Base-by-base conservation (phyloP, 1,140 invertebrate genomes). In the Lepidurus arcticus region DNA sequence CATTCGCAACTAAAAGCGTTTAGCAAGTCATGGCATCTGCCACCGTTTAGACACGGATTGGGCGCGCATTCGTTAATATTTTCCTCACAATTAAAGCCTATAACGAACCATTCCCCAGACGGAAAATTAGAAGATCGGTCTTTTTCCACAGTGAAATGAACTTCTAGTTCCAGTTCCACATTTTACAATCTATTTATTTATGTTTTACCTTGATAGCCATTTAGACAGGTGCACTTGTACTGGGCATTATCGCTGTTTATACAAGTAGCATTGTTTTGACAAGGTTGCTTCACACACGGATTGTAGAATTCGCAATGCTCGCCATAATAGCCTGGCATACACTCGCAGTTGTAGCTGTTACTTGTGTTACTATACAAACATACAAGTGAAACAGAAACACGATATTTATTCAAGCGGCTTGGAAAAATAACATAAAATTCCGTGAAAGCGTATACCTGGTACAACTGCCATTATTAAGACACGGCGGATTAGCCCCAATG, bases 11-110 rank as follows among this genome's bases (percentile, higher is more conserved):
- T 13, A 78, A 79, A 82, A 7, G 77, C 74, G 42, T 74, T 86
- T 8, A 86, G 81, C 1, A 86, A 86, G 81, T 88, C 87, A 44
- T 84, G 82, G 81, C 86, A 87, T 9, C 78, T 82, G 4, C 85
- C 86, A 16, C 85, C 85, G 45, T 81, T 80, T 42, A 78, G 47
- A 74, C 81, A 81, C 16, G 81, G 81, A 24, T 65, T 78, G 42
- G 80, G 78, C 44, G 81, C 80, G 73, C 81, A 81, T 77, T 81
- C 80, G 80, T 81, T 80, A 81, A 78, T 73, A 73, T 80, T 74
- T 75, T 79, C 76, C 44, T 80, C 80, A 45, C 80, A 81, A 13
- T 73, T 76, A 7, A 34, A 42, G 34, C 79, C 81, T 82, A 21
- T 65, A 65, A 65, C 34, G 7, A 76, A 44, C 24, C n/a, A 76